phyloP scores from a whole-genome alignment of 2,888 invertebrate genomes.

The Amphipoea oculea region DNA sequence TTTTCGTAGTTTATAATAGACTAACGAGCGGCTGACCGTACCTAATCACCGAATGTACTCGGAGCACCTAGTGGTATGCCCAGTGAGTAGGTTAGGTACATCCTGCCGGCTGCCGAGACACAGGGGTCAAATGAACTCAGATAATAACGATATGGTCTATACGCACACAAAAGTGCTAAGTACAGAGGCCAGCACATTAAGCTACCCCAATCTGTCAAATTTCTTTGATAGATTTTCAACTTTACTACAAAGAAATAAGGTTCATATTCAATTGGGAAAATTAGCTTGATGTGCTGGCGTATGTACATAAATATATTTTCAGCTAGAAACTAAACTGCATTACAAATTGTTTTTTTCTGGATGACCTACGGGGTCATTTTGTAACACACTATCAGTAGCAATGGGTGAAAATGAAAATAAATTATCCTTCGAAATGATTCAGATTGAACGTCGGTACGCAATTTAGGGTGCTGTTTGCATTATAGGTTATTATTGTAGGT shows the following conservation, averaged over 20 bases:
- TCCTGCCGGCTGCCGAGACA: conserved; percentile 72
- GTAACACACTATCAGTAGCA: neutral
- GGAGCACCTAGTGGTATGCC: conserved; percentile 46
- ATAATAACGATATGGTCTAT: conserved; percentile 69
- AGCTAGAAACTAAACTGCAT: neutral
- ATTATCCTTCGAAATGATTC: no score
- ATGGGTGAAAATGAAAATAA: no score
- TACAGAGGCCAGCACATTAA: no score
- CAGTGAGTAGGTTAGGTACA: conserved; percentile 64
- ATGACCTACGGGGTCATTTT: neutral
- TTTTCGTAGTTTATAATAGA: neutral
- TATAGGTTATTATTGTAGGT: no score
- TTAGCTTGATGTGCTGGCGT: no score
- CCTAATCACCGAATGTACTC: conserved; percentile 17
- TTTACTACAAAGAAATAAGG: no score
- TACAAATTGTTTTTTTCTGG: neutral
- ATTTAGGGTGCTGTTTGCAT: no score
- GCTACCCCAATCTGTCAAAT: no score
- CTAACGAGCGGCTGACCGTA: conserved; percentile 16
- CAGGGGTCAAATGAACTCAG: conserved; percentile 79
- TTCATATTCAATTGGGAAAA: no score
- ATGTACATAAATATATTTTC: neutral
- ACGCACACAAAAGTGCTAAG: conserved; percentile 63
- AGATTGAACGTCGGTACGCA: no score
- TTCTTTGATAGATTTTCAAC: no score